Conservation (phyloP, 2,113 vertebrate genomes). For the Tympanuchus pallidicinctus region DNA sequence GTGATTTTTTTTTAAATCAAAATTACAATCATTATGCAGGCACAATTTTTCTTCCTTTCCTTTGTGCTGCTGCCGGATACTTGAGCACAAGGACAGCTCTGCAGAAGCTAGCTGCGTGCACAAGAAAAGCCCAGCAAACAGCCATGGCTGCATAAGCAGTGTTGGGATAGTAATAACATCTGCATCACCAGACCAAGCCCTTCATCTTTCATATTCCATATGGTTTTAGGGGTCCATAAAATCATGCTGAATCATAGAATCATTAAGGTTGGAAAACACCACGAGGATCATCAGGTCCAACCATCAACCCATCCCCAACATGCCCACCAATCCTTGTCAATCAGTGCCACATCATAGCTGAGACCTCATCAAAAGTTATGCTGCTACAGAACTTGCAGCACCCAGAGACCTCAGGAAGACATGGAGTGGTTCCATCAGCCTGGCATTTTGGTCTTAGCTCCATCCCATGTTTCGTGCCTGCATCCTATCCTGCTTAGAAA, state of each 20-base stretch:
- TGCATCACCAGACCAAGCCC: not conserved
- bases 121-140: not conserved
- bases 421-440: not conserved
- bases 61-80: fast-evolving
- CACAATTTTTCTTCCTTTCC: not conserved
- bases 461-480: fast-evolving
- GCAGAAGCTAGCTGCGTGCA: not conserved
- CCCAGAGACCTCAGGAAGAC: not conserved
- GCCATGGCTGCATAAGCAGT: not conserved
- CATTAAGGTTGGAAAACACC: no score
- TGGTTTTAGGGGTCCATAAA: no score
- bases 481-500: not conserved
- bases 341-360: not conserved
- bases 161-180: not conserved
- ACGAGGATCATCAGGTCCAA: no score
- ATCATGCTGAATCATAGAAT: no score
- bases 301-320: no score
- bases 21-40: not conserved
- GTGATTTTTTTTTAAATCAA: not conserved
- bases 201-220: not conserved
- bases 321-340: no score
- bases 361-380: not conserved
- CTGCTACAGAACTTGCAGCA: not conserved
- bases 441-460: not conserved
- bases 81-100: not conserved